phyloP scores from a whole-genome alignment of 2,888 invertebrate species.

The Blomia tropicalis region DNA sequence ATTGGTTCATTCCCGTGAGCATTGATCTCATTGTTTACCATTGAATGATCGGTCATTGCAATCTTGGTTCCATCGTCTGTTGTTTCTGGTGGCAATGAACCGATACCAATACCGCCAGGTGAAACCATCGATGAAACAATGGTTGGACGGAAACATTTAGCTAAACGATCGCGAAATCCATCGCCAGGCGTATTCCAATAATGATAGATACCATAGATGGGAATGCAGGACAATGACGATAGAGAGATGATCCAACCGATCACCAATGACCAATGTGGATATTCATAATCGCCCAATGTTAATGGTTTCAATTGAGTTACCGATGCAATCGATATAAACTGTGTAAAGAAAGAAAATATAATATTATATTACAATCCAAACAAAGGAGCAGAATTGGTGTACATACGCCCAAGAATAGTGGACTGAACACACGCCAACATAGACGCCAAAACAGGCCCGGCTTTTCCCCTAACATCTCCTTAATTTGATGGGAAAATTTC shows the following conservation, averaged over 20 bases:
- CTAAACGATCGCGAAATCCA: conserved; percentile 30
- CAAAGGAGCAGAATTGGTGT: too few relatives aligned
- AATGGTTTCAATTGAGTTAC: conserved; percentile 28
- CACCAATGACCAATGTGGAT: conserved; percentile 29
- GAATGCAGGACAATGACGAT: conserved; percentile 37
- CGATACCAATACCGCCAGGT: too few relatives aligned
- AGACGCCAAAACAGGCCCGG: conserved; percentile 31
- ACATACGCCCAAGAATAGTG: conserved; percentile 30
- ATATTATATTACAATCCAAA: not conserved
- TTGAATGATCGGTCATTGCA: too few relatives aligned
- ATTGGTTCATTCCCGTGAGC: too few relatives aligned
- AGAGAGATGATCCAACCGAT: conserved; percentile 34
- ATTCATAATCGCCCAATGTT: conserved; percentile 26
- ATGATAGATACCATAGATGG: conserved; percentile 36
- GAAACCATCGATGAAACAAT: not conserved
- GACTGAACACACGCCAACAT: conserved; percentile 31
- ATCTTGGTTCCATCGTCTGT: too few relatives aligned
- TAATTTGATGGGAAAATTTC: conserved; percentile 29
- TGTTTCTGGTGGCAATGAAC: not conserved
- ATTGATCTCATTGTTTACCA: too few relatives aligned
- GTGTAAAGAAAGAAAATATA: not conserved
- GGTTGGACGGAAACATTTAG: conserved; percentile 3
- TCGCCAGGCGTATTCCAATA: conserved; percentile 33
- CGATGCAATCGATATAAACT: conserved; percentile 29
- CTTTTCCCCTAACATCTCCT: conserved; percentile 30